These are phyloP conservation scores for Columba livia DNA, from an alignment of 2,113 vertebrate genomes.

Conservation along the genomic window DNA sequence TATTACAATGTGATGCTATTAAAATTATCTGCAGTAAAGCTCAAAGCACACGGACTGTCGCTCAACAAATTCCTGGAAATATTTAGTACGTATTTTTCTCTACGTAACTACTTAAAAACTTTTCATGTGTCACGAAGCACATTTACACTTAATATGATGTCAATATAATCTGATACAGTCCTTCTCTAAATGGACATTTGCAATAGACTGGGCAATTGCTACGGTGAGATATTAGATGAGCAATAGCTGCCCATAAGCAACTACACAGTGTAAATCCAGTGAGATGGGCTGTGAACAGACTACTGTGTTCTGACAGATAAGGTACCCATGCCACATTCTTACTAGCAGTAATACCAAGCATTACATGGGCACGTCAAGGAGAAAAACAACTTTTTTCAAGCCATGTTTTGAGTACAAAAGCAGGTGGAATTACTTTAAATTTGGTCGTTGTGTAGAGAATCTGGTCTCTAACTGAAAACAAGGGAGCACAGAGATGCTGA, in stretches of 20 bases:
- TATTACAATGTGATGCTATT: neutral
- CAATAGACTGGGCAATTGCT: neutral
- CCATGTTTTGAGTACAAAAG: neutral
- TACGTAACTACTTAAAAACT: neutral
- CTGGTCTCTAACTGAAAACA: neutral
- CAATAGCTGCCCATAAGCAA: neutral
- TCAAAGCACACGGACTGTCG: neutral
- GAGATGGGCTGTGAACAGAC: neutral
- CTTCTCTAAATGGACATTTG: neutral
- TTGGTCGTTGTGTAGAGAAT: neutral
- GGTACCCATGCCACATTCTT: accelerated
- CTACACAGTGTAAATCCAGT: neutral
- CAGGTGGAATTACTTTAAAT: neutral
- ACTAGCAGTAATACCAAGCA: neutral
- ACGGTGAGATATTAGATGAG: neutral
- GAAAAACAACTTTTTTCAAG: neutral
- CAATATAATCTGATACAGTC: neutral
- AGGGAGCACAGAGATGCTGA: neutral
- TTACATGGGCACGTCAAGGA: neutral
- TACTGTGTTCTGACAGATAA: neutral
- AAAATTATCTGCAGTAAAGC: neutral
- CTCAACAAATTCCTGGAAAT: neutral
- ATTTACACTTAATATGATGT: neutral
- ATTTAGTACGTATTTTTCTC: neutral
- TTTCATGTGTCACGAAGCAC: neutral